These are phyloP conservation scores for Dendrolimus pini DNA, from an alignment of 2,888 invertebrate species.

Conservation along the genomic window DNA sequence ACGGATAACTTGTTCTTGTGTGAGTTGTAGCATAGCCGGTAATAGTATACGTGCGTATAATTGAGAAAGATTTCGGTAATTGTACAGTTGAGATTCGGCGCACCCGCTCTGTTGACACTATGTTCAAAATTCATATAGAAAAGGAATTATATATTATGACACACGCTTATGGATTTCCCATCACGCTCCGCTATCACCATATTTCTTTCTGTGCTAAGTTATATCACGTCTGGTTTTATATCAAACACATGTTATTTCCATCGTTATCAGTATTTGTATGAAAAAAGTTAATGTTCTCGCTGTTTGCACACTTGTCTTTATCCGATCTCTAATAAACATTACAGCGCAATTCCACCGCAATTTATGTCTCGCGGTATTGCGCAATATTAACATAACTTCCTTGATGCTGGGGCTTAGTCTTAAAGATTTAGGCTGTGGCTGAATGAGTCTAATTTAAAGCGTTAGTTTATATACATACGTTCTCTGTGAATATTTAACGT, in stretches of 20 bases:
- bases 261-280: neutral
- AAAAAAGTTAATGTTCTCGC: neutral
- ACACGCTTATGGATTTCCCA: too few species aligned
- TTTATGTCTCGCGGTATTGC: neutral
- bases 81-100: neutral
- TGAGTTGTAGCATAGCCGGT: too few species aligned
- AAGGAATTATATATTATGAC: neutral
- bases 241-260: neutral
- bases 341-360: neutral
- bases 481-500: neutral
- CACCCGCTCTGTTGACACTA: neutral
- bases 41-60: too few species aligned
- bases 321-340: slow-evolving; percentile 30
- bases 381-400: neutral
- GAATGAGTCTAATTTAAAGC: neutral
- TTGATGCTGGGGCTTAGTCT: neutral
- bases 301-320: neutral
- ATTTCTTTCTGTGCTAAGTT: neutral
- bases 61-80: too few species aligned
- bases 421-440: neutral
- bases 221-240: neutral
- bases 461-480: neutral
- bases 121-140: neutral
- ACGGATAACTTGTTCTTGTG: too few species aligned
- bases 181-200: neutral